Base-by-base conservation (phyloP, 2,797 vertebrate genomes). In the Argentina silus region DNA sequence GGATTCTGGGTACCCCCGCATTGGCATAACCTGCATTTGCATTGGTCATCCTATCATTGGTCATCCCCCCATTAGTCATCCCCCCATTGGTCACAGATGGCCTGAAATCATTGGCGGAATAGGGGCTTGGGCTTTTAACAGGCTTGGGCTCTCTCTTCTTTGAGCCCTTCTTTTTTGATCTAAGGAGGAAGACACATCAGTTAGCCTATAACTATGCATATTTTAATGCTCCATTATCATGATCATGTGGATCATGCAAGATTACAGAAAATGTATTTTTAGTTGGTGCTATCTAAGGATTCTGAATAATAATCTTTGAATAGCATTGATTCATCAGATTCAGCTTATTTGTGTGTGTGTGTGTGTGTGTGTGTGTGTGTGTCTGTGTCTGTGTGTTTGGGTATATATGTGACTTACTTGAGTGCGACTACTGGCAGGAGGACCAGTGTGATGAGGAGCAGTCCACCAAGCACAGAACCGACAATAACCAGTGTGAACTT, bases 361-460 rank as follows among this genome's bases (percentile, higher is more conserved):
- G 27, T 36, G 27, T 36, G 27, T 36, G 27, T 36, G 27, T 36
- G 27, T 36, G 27, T 36, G 27, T 36, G 42, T 7, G 5, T 19
- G 6, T 27, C 12, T 48, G 70, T n/a, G 27, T 6, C 3, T 7
- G n/a, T 17, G 3, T 53, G 21, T 45, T 27, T 48, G 21, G 44
- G 14, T 7, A 51, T 72, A 65, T 70, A 42, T 51, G n/a, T 17
- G 21, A 85, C 89, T 83, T 59, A 91, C 91, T 17, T 87, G 60
- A 0, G 0, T 7, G 72, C 6, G 15, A 86, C 0, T 7, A 90
- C 0, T 17, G 67, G 6, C 14, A 88, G 60, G 67, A 79, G 0
- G 63, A 86, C 85, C 61, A 85, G 0, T 0, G 69, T 2, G 72
- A 85, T 78, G 50, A 93, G 69, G 67, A 93, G 78, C 62, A 92